Evolutionary conservation across 1,140 invertebrate species (phyloP).

Genomic region (Megalopta genalis): DNA sequence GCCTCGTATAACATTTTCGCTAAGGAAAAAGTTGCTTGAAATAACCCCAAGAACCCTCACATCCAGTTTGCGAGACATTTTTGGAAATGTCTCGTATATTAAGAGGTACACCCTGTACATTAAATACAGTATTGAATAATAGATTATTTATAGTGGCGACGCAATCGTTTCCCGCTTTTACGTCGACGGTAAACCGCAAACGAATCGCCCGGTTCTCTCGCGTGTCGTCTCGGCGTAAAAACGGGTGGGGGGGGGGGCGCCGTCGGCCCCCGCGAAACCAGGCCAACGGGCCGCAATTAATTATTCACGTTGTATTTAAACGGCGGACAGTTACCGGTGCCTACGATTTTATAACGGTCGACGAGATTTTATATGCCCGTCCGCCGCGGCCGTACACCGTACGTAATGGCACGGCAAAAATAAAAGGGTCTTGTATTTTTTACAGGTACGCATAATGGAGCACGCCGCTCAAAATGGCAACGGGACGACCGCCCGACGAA

Average conservation of each 20-base stretch:
- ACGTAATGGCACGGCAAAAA: constrained; percentile 1
- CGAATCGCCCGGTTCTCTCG: constrained; percentile 72
- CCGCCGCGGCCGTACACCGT: constrained; percentile 23
- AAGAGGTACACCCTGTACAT: too few relatives aligned
- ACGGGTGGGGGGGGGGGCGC: too few relatives aligned
- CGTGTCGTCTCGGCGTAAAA: constrained; percentile 69
- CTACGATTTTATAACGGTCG: constrained; percentile 64
- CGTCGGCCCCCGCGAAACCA: constrained; percentile 41
- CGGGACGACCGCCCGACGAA: neutral
- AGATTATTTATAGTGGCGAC: too few relatives aligned
- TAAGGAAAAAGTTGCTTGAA: too few relatives aligned
- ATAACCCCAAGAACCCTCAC: too few relatives aligned
- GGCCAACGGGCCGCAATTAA: constrained; percentile 60
- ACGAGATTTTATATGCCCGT: constrained; percentile 53
- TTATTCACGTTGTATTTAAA: constrained; percentile 64
- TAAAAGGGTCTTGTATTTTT: neutral
- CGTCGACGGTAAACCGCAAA: constrained; percentile 48
- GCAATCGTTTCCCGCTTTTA: constrained; percentile 15
- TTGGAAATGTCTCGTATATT: too few relatives aligned
- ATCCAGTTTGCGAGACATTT: too few relatives aligned
- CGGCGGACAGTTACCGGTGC: constrained; percentile 39
- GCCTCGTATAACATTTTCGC: too few relatives aligned
- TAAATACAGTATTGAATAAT: too few relatives aligned
- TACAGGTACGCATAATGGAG: neutral
- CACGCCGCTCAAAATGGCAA: neutral